Evolutionary conservation across 2,797 vertebrate species (phyloP).

Genomic region (Xyrichtys novacula): DNA sequence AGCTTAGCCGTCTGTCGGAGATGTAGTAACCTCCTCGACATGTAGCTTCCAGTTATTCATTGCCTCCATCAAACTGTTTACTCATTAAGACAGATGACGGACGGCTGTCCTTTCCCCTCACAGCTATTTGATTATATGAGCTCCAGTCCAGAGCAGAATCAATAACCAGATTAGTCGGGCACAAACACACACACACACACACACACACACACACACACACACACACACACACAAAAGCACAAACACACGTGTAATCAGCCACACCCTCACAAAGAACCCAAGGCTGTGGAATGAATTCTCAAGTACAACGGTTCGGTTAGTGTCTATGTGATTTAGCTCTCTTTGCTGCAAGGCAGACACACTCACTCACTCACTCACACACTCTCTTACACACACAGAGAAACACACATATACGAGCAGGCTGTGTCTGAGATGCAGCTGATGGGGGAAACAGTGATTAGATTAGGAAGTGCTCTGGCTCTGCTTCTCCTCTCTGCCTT

Average conservation of each 20-base stretch:
- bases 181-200: slow-evolving; percentile 19
- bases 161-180: slow-evolving; percentile 78
- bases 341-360: slow-evolving; percentile 68
- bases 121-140: slow-evolving; percentile 83
- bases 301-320: slow-evolving; percentile 61
- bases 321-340: slow-evolving; percentile 73
- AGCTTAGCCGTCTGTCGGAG: slow-evolving; percentile 35
- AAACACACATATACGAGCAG: slow-evolving; percentile 30
- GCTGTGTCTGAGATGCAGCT: slow-evolving; percentile 76
- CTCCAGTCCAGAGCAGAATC: slow-evolving; percentile 77
- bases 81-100: slow-evolving; percentile 81
- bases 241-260: slow-evolving; percentile 32
- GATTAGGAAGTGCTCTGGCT: slow-evolving; percentile 81
- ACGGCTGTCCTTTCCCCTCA: slow-evolving; percentile 76
- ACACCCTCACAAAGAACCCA: slow-evolving; percentile 50
- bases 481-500: slow-evolving; percentile 52
- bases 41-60: slow-evolving; percentile 69
- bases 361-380: slow-evolving; percentile 13
- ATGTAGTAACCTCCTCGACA: slow-evolving; percentile 50
- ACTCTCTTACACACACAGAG: slow-evolving; percentile 22
- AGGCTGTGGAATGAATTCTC: slow-evolving; percentile 73
- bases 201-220: slow-evolving; percentile 12
- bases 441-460: slow-evolving; percentile 83
- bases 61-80: slow-evolving; percentile 74
- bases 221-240: slow-evolving; percentile 30